These are phyloP conservation scores for Piliocolobus tephrosceles DNA, from an alignment of 2,113 vertebrate genomes.

Conservation along the genomic window DNA sequence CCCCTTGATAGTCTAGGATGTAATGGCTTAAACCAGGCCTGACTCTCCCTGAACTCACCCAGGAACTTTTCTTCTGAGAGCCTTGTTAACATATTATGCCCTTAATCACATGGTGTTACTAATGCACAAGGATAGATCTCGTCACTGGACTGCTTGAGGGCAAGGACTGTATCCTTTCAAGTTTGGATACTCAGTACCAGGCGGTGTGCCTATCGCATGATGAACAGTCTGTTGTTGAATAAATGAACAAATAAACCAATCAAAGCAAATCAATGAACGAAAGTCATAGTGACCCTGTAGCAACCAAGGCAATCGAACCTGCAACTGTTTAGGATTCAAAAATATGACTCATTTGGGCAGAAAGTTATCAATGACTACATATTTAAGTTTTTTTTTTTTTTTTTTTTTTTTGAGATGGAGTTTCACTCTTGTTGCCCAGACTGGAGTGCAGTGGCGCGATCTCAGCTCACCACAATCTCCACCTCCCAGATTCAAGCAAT, in stretches of 20 bases:
- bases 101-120: background rate
- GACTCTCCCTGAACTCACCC: background rate
- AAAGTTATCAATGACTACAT: background rate
- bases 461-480: no score
- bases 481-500: no score
- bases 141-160: background rate
- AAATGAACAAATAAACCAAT: background rate
- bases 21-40: background rate
- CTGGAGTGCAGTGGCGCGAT: no score
- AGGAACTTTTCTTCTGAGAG: background rate
- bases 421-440: no score
- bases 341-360: background rate
- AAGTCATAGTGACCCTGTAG: background rate
- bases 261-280: background rate
- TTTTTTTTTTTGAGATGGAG: no score
- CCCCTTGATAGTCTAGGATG: background rate
- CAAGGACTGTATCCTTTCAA: background rate
- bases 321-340: background rate
- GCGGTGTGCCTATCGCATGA: background rate
- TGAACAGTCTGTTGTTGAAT: background rate
- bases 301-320: background rate
- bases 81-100: background rate
- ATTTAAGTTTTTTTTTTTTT: background rate
- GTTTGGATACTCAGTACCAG: background rate
- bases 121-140: background rate